Conservation (phyloP, 2,113 vertebrate species). For the Lepisosteus osseus region DNA sequence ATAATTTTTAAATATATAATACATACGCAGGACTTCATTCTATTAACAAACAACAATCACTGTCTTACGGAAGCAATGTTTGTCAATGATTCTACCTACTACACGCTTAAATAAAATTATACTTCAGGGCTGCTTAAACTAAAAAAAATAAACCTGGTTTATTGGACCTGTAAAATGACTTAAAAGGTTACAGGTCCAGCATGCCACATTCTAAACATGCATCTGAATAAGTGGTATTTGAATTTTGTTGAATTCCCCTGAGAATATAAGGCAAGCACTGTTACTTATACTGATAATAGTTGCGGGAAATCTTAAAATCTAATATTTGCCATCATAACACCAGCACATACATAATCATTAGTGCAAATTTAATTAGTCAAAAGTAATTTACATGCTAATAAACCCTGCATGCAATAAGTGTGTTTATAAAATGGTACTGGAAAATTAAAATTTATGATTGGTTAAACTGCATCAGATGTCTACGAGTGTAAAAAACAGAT, state of each 20-base stretch:
- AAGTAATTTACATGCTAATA: conserved; percentile 35
- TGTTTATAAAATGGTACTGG: not conserved
- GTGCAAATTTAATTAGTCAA: conserved; percentile 40
- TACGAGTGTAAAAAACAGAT: too few relatives aligned
- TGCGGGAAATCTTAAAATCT: conserved; percentile 37
- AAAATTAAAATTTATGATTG: too few relatives aligned
- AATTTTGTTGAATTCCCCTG: conserved; percentile 42
- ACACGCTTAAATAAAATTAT: conserved; percentile 42
- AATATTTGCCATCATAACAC: conserved; percentile 42
- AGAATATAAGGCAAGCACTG: conserved; percentile 34
- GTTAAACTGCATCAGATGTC: too few relatives aligned
- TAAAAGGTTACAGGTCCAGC: conserved; percentile 33
- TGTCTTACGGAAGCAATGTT: conserved; percentile 17
- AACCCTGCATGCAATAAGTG: conserved; percentile 14
- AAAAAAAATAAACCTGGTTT: conserved; percentile 62
- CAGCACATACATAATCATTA: conserved; percentile 24
- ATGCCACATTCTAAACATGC: conserved; percentile 29
- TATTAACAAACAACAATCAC: conserved; percentile 2
- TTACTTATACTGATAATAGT: conserved; percentile 30
- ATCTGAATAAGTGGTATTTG: conserved; percentile 46
- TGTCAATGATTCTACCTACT: conserved; percentile 43
- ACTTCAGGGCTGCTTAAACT: conserved; percentile 57
- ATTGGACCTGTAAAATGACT: conserved; percentile 61
- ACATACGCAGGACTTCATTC: not conserved
- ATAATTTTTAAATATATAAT: too few relatives aligned